These are phyloP conservation scores for Andrena cerasifolii DNA, from an alignment of 1,140 invertebrate species.

Conservation along the genomic window DNA sequence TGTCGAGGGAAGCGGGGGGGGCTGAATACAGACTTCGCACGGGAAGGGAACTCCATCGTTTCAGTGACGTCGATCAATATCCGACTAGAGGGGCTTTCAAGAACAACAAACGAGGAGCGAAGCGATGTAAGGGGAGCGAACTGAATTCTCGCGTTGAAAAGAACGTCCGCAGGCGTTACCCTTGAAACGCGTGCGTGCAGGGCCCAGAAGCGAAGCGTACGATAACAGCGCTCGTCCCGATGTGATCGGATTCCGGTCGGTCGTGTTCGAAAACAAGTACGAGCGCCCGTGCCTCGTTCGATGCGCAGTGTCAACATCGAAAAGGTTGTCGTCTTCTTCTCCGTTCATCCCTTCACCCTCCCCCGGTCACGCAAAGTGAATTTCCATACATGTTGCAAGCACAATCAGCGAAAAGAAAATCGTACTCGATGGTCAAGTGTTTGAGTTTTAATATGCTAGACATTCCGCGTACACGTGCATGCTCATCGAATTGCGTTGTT, in stretches of 20 bases:
- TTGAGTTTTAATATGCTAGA: constrained; percentile 27
- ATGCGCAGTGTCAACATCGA: not conserved
- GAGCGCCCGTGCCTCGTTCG: not conserved
- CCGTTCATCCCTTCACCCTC: not conserved
- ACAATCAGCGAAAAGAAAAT: constrained; percentile 29
- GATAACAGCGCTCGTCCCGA: not conserved
- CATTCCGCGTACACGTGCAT: constrained; percentile 56
- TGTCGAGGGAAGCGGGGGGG: too few species aligned
- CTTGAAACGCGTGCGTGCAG: not conserved
- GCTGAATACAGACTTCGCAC: not conserved
- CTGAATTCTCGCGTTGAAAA: not conserved
- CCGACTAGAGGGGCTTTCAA: constrained; percentile 45
- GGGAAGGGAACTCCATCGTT: not conserved
- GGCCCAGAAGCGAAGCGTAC: constrained; percentile 5
- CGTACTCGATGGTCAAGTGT: constrained; percentile 20
- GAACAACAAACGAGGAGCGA: constrained; percentile 20
- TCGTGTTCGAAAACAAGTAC: not conserved
- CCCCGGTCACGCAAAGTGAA: not conserved
- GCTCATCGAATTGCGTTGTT: constrained; percentile 57
- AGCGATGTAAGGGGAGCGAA: constrained; percentile 15
- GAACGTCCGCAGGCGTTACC: not conserved
- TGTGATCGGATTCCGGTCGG: not conserved
- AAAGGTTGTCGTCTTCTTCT: not conserved
- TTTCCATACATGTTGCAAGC: constrained; percentile 38
- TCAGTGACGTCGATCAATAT: constrained; percentile 44